These are phyloP conservation scores for Alligator mississippiensis DNA, from an alignment of 2,113 vertebrate genomes.

Conservation along the genomic window DNA sequence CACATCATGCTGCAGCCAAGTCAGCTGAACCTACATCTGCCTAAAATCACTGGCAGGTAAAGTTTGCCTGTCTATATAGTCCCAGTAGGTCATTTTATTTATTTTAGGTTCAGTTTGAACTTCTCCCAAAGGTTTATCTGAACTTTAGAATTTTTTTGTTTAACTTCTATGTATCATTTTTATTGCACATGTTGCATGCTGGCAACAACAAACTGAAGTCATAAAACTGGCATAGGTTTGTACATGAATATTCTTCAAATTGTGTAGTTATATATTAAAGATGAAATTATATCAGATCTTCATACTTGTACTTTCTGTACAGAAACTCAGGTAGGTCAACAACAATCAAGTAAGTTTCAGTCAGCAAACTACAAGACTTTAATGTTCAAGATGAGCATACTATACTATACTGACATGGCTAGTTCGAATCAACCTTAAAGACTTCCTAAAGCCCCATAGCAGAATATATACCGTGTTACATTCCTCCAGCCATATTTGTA, in stretches of 20 bases:
- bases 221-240: neutral
- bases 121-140: constrained; percentile 27
- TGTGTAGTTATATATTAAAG: neutral
- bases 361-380: neutral
- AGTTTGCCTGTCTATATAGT: constrained; percentile 43
- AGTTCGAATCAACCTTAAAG: too few relatives aligned
- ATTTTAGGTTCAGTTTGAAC: constrained; percentile 52
- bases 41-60: constrained; percentile 71
- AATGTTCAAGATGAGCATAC: fast-evolving
- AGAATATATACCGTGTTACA: neutral
- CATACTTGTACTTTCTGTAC: neutral
- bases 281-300: fast-evolving
- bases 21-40: constrained; percentile 68
- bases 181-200: neutral
- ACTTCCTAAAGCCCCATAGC: too few relatives aligned
- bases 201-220: constrained; percentile 17
- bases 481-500: fast-evolving
- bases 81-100: constrained; percentile 67
- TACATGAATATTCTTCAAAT: neutral
- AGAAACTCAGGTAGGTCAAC: neutral
- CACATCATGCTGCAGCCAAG: constrained; percentile 58
- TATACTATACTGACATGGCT: neutral
- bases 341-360: neutral
- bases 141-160: neutral
- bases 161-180: neutral